Evolutionary conservation across 2,113 vertebrate genomes (phyloP).

Genomic region (Colius striatus): DNA sequence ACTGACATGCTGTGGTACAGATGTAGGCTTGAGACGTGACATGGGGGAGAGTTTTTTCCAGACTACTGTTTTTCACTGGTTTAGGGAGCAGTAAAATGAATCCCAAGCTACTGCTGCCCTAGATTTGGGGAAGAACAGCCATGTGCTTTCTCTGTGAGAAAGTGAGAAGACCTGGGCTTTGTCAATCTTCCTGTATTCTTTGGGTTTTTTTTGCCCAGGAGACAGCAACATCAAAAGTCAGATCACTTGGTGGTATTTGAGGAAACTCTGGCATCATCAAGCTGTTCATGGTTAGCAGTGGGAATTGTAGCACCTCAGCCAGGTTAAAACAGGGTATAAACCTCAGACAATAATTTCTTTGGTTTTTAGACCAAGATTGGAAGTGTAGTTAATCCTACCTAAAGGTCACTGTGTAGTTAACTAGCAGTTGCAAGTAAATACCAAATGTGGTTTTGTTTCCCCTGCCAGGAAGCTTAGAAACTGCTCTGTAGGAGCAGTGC

Average conservation of each 20-base stretch:
- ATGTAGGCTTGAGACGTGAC: not conserved
- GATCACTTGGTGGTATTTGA: not conserved
- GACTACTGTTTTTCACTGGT: not conserved
- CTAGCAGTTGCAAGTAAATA: not conserved
- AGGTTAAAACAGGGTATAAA: constrained; percentile 67
- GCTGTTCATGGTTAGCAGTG: not conserved
- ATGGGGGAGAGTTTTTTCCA: not conserved
- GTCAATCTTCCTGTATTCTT: not conserved
- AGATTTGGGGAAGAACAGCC: not conserved
- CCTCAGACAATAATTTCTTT: constrained; percentile 42
- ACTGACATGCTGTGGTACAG: not conserved
- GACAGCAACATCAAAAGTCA: not conserved
- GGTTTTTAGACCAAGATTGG: not conserved
- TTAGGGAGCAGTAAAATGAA: not conserved
- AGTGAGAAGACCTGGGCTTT: not conserved
- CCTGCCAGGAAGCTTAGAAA: not conserved
- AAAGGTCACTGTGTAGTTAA: not conserved
- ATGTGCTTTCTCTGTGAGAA: constrained; percentile 73
- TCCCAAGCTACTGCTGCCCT: not conserved
- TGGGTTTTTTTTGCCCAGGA: not conserved
- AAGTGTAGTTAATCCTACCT: not conserved
- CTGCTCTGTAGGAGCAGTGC: not conserved
- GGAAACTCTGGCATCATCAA: not conserved
- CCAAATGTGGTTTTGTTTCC: not conserved
- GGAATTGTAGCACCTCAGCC: constrained; percentile 52